Conservation (phyloP, 2,888 invertebrate genomes). For the Chaetogeoica ovagalla region DNA sequence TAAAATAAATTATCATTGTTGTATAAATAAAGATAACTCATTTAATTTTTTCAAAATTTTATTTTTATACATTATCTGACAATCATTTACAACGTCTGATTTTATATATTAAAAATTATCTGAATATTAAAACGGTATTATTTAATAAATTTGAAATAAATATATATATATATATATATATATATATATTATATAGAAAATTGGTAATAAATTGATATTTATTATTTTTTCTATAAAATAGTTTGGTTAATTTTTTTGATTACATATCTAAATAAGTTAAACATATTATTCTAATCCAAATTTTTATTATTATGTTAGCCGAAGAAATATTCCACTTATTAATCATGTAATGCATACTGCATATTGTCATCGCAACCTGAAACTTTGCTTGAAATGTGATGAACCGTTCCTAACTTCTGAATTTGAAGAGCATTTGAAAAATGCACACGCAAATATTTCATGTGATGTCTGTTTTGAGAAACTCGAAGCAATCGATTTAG, state of each 20-base stretch:
- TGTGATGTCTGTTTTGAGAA: conserved; percentile 60
- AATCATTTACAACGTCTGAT: too few relatives aligned
- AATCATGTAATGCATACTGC: conserved; percentile 73
- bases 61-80: too few relatives aligned
- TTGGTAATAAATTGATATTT: too few relatives aligned
- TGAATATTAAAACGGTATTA: too few relatives aligned
- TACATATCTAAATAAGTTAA: background rate
- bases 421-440: conserved; percentile 64
- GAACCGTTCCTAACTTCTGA: conserved; percentile 68
- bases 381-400: conserved; percentile 69
- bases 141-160: too few relatives aligned
- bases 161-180: too few relatives aligned
- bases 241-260: background rate
- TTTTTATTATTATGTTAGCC: conserved; percentile 62
- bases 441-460: conserved; percentile 61
- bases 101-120: too few relatives aligned
- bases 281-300: conserved; percentile 24
- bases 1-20: too few relatives aligned
- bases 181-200: too few relatives aligned
- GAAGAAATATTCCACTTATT: conserved; percentile 68
- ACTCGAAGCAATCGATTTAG: conserved; percentile 59
- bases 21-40: too few relatives aligned
- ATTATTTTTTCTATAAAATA: too few relatives aligned
- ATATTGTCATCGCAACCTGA: conserved; percentile 71
- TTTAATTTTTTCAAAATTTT: too few relatives aligned